Percentiles rank a stretch among this genome's conserved stretches.
These are phyloP conservation scores for Lepus americanus DNA, from an alignment of 2,113 vertebrate species.

Conservation along the genomic window DNA sequence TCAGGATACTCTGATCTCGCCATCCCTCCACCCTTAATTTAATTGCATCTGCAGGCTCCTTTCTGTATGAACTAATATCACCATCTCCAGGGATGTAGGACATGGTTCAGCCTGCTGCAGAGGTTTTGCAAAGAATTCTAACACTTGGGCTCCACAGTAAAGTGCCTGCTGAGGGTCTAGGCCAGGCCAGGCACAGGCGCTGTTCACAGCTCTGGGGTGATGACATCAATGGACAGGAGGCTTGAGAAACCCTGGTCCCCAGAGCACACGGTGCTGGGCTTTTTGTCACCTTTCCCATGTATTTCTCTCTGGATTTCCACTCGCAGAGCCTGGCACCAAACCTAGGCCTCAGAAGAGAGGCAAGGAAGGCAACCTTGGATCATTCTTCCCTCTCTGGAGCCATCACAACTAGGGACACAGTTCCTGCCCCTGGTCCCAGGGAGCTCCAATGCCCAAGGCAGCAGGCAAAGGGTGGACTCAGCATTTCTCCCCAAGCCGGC, in stretches of 20 bases:
- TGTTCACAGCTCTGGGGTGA: background rate
- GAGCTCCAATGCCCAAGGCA: background rate
- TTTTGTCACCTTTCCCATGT: background rate
- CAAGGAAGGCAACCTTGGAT: background rate
- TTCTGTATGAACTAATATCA: background rate
- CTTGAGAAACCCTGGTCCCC: background rate
- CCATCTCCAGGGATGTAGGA: background rate
- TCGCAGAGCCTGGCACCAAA: background rate
- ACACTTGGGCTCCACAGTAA: background rate
- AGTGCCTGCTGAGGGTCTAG: background rate
- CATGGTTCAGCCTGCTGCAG: background rate
- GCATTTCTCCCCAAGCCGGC: background rate
- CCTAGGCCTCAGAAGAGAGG: background rate
- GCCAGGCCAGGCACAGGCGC: background rate
- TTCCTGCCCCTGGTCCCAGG: background rate
- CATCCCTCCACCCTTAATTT: background rate
- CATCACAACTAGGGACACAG: background rate
- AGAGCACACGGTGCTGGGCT: fast-evolving
- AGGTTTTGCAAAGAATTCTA: background rate
- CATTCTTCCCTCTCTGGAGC: background rate
- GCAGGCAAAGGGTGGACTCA: background rate
- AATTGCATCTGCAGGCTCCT: background rate
- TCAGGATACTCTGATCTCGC: background rate
- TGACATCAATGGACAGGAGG: background rate
- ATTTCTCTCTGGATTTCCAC: background rate